Percentiles rank a stretch among this genome's conserved stretches.
phyloP scores from a whole-genome alignment of 2,113 vertebrate genomes.

The Ploceus nigricollis region DNA sequence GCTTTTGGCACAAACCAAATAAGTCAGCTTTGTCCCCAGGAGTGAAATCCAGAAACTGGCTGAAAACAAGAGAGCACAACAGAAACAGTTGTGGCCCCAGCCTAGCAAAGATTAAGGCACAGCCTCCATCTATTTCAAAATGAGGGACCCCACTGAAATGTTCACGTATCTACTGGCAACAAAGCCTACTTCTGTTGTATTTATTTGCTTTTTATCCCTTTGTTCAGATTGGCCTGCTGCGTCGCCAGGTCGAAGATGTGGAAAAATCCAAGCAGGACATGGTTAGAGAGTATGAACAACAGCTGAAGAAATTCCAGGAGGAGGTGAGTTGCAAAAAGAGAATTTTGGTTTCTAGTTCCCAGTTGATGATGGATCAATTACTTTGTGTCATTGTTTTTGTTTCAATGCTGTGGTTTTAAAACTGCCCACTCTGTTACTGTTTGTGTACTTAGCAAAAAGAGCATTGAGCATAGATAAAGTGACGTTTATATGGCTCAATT shows the following conservation, averaged over 20 bases:
- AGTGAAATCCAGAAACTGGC: background rate
- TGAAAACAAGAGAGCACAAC: background rate
- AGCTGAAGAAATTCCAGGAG: constrained; percentile 83
- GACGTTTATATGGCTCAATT: background rate
- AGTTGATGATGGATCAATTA: background rate
- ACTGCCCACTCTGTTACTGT: background rate
- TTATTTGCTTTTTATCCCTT: background rate
- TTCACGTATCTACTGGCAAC: background rate
- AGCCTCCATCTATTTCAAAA: background rate
- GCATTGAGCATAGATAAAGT: background rate
- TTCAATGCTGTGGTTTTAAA: background rate
- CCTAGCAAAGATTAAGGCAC: background rate
- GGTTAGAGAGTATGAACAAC: constrained; percentile 82
- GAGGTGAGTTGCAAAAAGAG: constrained; percentile 74
- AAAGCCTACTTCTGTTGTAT: background rate
- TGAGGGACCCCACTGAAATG: background rate
- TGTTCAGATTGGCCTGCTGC: constrained; percentile 76
- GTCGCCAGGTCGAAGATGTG: constrained; percentile 75
- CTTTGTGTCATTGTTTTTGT: background rate
- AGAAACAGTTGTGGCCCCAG: background rate
- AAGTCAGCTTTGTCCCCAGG: background rate
- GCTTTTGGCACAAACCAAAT: background rate
- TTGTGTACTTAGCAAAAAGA: background rate
- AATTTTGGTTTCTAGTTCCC: background rate
- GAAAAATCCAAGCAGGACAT: constrained; percentile 79